Base-by-base conservation (phyloP, 30 jellyfish, hydroid and myxozoan species). In the Haliclystus octoradiatus region DNA sequence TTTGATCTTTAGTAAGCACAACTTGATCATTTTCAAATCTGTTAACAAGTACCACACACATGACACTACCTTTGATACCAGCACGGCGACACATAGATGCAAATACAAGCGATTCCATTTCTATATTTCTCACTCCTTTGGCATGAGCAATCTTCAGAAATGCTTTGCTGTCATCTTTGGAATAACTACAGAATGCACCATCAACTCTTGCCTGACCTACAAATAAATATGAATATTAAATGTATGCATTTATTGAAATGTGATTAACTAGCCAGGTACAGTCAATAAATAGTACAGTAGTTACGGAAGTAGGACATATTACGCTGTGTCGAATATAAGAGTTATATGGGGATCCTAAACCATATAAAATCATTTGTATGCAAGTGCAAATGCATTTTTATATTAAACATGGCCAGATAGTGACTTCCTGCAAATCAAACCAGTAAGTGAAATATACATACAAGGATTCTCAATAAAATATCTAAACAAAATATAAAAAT, bases 31-130 rank as follows among this genome's bases (percentile, higher is more conserved):
- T 63, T 22, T 71, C 86, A 64, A 79, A 75, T 31, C 97, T 65
- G 68, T 88, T 71, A 12, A 88, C 71, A 13, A 88, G 62, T 1
- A 75, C 83, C 52, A 88, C 94, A 61, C 96, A 87, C 32, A 88
- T 73, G 33, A 80, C 65, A 26, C 93, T 83, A 4, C 94, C 97
- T 66, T 77, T 81, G 9, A 88, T 72, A 3, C 84, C 94, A 9
- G 97, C 97, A 29, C 97, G 88, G 49, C 70, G 78, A 76, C 97
- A 88, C 84, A 88, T 31, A 9, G 97, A 76, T 0, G 97, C 97
- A 52, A 88, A 76, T 13, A 80, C 88, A 23, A 77, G 74, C 19
- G 97, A 88, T 50, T 88, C 97, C 97, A 88, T 88, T 35, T 88
- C 97, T 50, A 88, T 80, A 53, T 88, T 88, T 22, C 85, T 63